Conservation (phyloP, 1,140 invertebrate species). For the Nomia melanderi region DNA sequence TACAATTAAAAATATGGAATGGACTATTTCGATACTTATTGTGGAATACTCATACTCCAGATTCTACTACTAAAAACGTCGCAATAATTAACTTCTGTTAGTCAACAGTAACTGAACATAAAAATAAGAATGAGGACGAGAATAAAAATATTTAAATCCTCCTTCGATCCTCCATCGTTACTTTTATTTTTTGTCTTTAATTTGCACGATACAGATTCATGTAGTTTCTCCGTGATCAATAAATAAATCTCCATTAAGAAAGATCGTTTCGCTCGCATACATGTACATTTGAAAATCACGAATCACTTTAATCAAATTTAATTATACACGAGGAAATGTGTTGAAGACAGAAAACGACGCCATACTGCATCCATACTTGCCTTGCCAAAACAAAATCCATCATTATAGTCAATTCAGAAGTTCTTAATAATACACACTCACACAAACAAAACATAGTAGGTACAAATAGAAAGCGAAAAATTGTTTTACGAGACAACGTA, state of each 20-base stretch:
- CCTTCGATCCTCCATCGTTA: not conserved
- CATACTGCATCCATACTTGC: not conserved
- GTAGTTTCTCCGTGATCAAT: not conserved
- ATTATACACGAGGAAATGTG: not conserved
- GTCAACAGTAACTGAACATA: no score
- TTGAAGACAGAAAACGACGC: not conserved
- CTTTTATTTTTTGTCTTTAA: not conserved
- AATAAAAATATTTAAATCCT: not conserved
- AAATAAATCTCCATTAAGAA: not conserved
- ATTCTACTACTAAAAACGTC: no score
- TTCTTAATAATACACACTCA: not conserved
- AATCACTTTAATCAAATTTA: not conserved
- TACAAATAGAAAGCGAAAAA: not conserved
- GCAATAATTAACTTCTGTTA: no score
- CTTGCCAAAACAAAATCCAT: not conserved
- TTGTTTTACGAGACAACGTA: not conserved
- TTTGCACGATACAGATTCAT: not conserved
- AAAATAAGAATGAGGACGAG: no score
- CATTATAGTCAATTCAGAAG: not conserved
- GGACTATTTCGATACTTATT: no score
- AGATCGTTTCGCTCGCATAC: not conserved
- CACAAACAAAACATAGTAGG: not conserved
- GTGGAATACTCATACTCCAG: no score
- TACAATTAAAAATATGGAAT: no score
- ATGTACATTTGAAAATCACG: not conserved